A percentile compares a stretch with the other conserved stretches of the same genome.
phyloP scores from a whole-genome alignment of 2,113 vertebrate genomes.

The Panthera tigris region DNA sequence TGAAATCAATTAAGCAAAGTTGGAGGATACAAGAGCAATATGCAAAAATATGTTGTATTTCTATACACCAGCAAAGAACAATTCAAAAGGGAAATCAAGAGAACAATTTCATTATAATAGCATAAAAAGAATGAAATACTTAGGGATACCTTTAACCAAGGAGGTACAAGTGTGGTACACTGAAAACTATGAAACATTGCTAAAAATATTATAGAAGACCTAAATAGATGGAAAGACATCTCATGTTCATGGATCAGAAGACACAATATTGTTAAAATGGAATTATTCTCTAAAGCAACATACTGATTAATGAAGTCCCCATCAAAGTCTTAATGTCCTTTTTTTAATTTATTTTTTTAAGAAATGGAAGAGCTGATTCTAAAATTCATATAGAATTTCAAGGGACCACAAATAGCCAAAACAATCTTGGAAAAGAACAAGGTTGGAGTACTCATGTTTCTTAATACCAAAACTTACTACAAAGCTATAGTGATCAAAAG shows the following conservation, averaged over 20 bases:
- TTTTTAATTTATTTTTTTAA: background rate
- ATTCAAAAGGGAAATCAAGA: background rate
- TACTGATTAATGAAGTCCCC: background rate
- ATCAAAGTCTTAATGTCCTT: background rate
- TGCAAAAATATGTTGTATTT: background rate
- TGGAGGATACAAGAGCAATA: background rate
- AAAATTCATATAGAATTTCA: background rate
- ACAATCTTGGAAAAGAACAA: background rate
- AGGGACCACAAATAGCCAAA: background rate
- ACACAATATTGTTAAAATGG: background rate
- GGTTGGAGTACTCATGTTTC: background rate
- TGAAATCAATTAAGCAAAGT: background rate
- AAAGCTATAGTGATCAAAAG: background rate
- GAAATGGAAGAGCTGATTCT: background rate
- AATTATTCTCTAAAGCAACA: background rate
- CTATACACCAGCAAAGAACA: background rate
- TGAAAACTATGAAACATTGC: background rate
- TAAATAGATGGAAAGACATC: background rate
- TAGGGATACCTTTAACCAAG: background rate
- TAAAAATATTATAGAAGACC: background rate
- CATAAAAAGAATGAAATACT: background rate
- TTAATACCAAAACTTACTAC: background rate
- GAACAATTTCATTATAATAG: background rate
- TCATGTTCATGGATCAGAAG: background rate
- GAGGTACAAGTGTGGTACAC: background rate